Base-by-base conservation (phyloP, 2,113 vertebrate species). In the Panurus biarmicus region DNA sequence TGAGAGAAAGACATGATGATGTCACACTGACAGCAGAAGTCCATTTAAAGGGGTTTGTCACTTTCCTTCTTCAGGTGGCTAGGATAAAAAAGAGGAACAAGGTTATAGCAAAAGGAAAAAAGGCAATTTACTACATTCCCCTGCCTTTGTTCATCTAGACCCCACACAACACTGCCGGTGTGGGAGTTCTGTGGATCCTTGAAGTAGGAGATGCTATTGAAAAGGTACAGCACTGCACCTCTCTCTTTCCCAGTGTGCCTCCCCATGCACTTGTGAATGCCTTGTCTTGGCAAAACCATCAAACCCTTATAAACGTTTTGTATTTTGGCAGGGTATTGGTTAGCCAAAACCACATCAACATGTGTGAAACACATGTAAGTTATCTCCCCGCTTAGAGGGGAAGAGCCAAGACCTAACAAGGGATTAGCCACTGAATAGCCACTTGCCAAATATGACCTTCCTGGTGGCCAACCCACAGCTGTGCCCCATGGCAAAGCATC, bases 11-110 rank as follows among this genome's bases (percentile, higher is more conserved):
- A 86, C 71, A 65, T 48, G 67, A 96, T 86, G 93, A 94, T 90
- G 82, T 94, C 96, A 71, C 19, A 10, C 40, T 74, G 90, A 96
- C 90, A 70, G 74, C 5, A 4, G 69, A 80, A 95, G 86, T 87
- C 97, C 96, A 71, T 97, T 99, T 98, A 99, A 98, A 99, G 98
- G 93, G 99, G 98, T 97, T 99, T 99, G 98, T 99, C 99, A 66
- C 98, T 99, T 96, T 99, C 99, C 96, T 99, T 99, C 98, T 99
- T 99, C 98, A 99, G 98, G 98, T 99, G 99, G 98, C 99, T 99
- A 94, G 73, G 92, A 97, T 22, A 87, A 71, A 91, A 74, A 69
- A 81, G 75, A 91, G 61, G 86, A 97, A 74, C 54, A 79, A 89
- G 48, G 45, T 22, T 53, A 92, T 7, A 29, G 67, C 47, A 74